Percentiles rank a stretch among this genome's conserved stretches.
Conservation (phyloP, 2,113 vertebrate species). For the Alectura lathami region DNA sequence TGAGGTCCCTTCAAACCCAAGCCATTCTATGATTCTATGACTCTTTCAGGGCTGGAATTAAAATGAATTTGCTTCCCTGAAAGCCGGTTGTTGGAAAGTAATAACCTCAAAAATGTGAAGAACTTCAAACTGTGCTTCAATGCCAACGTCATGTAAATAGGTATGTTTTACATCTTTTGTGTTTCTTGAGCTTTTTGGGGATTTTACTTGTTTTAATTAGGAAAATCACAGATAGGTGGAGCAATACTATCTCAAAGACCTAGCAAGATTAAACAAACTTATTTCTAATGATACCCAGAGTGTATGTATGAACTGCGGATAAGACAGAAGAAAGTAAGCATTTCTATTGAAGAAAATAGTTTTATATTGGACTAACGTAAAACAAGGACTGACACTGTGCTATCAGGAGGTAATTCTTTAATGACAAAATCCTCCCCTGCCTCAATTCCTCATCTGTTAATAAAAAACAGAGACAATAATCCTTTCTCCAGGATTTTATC, state of each 20-base stretch:
- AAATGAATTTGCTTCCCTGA: background rate
- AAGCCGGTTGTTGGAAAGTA: background rate
- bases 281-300: background rate
- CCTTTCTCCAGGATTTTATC: background rate
- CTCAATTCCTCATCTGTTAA: background rate
- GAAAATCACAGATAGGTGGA: background rate
- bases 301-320: background rate
- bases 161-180: background rate
- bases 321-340: background rate
- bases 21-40: too few relatives aligned
- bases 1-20: too few relatives aligned
- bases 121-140: background rate
- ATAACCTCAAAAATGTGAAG: background rate
- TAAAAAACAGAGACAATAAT: background rate
- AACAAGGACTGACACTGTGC: background rate
- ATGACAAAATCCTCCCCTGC: background rate
- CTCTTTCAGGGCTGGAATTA: background rate
- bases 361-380: too few relatives aligned
- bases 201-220: background rate
- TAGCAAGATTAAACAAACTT: background rate
- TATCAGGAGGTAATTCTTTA: background rate
- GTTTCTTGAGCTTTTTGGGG: background rate
- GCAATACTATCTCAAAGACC: rapidly evolving
- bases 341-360: background rate
- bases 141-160: background rate